Conservation (phyloP, 2,888 invertebrate genomes). For the Chymomyza procnemis region DNA sequence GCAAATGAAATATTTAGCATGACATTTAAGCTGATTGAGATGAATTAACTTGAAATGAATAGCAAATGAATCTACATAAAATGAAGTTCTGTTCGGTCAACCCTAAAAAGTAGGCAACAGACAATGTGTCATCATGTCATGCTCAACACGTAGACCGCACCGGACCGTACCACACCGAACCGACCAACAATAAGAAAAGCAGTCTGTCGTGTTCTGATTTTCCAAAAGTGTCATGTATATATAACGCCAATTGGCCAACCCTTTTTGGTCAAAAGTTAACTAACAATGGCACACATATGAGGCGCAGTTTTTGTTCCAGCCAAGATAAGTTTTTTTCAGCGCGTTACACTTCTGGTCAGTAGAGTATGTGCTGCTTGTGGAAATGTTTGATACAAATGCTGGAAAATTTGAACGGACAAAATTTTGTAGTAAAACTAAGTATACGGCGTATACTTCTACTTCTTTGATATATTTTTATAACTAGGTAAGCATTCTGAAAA, state of each 20-base stretch:
- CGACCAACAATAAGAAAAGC: neutral
- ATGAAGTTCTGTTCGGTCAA: neutral
- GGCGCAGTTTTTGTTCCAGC: neutral
- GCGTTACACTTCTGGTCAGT: too few relatives aligned
- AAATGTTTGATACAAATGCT: too few relatives aligned
- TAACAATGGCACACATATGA: neutral
- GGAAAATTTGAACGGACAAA: too few relatives aligned
- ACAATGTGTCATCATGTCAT: constrained; percentile 21
- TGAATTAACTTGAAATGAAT: constrained; percentile 59
- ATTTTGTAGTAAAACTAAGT: too few relatives aligned
- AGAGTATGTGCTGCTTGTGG: too few relatives aligned
- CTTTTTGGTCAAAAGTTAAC: neutral
- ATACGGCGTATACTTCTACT: too few relatives aligned
- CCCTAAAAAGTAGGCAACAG: constrained; percentile 12
- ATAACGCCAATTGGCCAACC: neutral
- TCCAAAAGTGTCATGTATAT: neutral
- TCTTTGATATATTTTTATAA: too few relatives aligned
- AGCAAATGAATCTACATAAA: constrained; percentile 25
- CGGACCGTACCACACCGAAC: too few relatives aligned
- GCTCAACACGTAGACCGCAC: constrained; percentile 51
- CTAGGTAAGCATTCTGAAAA: too few relatives aligned
- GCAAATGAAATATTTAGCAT: constrained; percentile 61
- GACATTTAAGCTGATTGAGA: constrained; percentile 69
- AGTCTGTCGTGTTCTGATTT: neutral
- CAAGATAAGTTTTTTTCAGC: neutral